Conservation (phyloP, 2,113 vertebrate species). For the Hippocampus mohnikei region DNA sequence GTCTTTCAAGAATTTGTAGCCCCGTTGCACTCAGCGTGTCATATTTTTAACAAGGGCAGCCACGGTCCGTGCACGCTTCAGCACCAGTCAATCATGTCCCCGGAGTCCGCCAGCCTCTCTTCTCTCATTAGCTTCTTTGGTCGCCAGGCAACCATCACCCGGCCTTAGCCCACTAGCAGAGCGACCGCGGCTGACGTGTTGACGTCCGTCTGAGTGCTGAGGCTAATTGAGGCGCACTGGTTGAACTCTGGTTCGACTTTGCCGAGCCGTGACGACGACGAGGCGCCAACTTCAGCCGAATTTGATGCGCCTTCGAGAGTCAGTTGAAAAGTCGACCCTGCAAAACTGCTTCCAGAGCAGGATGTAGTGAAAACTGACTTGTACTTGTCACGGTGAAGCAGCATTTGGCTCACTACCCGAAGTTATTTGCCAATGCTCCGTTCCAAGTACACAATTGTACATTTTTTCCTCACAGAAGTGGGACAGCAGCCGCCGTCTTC, state of each 20-base stretch:
- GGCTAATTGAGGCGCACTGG: background rate
- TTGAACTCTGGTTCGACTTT: background rate
- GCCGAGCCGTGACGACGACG: background rate
- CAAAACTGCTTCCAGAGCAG: background rate
- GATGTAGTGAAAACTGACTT: background rate
- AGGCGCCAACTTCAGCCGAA: background rate
- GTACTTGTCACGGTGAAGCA: background rate
- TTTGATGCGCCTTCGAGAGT: background rate
- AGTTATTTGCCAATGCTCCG: background rate
- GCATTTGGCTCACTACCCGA: conserved; percentile 3
- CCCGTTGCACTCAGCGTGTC: conserved; percentile 56
- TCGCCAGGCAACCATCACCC: background rate
- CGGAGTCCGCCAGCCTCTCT: background rate
- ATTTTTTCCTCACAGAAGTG: no score
- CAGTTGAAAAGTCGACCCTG: background rate
- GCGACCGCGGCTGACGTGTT: background rate
- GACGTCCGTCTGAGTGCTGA: background rate
- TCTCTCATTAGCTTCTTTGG: background rate
- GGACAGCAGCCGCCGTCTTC: no score
- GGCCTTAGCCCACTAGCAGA: background rate
- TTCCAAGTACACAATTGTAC: background rate
- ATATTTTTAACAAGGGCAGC: conserved; percentile 64
- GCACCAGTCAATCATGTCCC: background rate
- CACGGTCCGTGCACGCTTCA: conserved; percentile 36
- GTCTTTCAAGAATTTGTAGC: conserved; percentile 53